These are phyloP conservation scores for Teleopsis dalmanni DNA, from an alignment of 1,140 invertebrate genomes.

Conservation along the genomic window DNA sequence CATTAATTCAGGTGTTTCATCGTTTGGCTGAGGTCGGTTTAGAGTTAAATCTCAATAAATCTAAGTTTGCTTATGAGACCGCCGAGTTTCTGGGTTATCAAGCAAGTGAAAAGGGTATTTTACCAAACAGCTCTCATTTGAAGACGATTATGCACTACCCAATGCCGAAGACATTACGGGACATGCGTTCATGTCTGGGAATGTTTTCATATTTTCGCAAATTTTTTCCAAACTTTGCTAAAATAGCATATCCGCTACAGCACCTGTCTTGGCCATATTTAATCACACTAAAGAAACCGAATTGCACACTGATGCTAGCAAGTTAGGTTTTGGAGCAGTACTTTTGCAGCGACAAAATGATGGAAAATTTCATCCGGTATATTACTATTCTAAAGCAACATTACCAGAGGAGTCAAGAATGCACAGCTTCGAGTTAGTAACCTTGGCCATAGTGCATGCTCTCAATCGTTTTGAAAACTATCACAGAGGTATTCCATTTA, in stretches of 20 bases:
- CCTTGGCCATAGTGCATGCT: neutral
- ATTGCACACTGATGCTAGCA: constrained; percentile 4
- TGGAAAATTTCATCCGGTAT: neutral
- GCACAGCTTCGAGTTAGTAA: neutral
- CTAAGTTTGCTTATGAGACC: constrained; percentile 21
- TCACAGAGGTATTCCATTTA: neutral
- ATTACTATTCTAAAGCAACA: neutral
- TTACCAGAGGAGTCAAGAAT: neutral
- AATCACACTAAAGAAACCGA: constrained; percentile 3
- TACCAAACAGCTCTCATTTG: constrained; percentile 15
- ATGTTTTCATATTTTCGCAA: constrained; percentile 7
- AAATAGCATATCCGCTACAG: constrained; percentile 5
- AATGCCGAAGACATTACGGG: neutral
- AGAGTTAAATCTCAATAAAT: constrained; percentile 40
- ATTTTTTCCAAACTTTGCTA: constrained; percentile 8
- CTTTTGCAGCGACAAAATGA: neutral
- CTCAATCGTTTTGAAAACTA: neutral
- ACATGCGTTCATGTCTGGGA: neutral
- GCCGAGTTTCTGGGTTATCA: constrained; percentile 37
- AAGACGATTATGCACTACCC: constrained; percentile 2
- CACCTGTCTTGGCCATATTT: constrained; percentile 2
- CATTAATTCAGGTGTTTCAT: constrained; percentile 21
- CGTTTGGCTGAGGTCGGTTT: constrained; percentile 30
- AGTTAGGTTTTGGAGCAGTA: neutral
- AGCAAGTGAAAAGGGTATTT: constrained; percentile 18